Evolutionary conservation across 1,140 invertebrate genomes (phyloP), one percentile per base, ranked within the genome.

Genomic region (Cephus cinctus): DNA sequence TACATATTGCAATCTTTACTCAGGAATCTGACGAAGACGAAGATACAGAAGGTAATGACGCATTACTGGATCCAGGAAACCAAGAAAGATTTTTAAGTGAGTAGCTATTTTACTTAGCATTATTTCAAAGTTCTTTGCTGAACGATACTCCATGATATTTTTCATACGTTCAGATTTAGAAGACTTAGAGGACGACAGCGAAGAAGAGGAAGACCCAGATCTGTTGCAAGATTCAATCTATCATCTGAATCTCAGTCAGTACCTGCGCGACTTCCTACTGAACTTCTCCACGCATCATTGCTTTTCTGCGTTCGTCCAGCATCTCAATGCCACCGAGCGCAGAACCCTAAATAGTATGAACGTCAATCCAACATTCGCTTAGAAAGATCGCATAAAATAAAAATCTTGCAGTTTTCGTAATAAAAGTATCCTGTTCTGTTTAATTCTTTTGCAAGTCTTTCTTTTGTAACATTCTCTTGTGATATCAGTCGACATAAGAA

Each of bases 231-330:
- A 87, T 57, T 80, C 82, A 2, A 72, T 86, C n/a, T 83, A 81
- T 53, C 75, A 79, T 35, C 58, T 85, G 6, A 80, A 86, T 50
- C 66, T 86, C 21, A 71, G 78, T 19, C 76, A 82, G 31, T 84
- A 83, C 59, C 56, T 87, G 3, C 76, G 76, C 0, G 81, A 83
- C 43, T 86, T 85, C 61, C 52, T 86, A 2, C 69, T 73, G 32
- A 81, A 81, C 16, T 85, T 86, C 52, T 77, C 78, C 2, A 78
- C 75, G 34, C 82, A 82, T 65, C 81, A 81, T 45, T 79, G 75
- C 43, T 85, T 83, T 48, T 71, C 70, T 5, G 75, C 59, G 5
- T 86, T 85, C 51, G 65, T 71, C 31, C 79, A 79, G 47, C 83
- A 86, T 67, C 69, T 85, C 3, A 83, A 77, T 52, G 53, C 56